These are phyloP conservation scores for Crenuchus spilurus DNA, from an alignment of 2,797 vertebrate species.

Conservation along the genomic window DNA sequence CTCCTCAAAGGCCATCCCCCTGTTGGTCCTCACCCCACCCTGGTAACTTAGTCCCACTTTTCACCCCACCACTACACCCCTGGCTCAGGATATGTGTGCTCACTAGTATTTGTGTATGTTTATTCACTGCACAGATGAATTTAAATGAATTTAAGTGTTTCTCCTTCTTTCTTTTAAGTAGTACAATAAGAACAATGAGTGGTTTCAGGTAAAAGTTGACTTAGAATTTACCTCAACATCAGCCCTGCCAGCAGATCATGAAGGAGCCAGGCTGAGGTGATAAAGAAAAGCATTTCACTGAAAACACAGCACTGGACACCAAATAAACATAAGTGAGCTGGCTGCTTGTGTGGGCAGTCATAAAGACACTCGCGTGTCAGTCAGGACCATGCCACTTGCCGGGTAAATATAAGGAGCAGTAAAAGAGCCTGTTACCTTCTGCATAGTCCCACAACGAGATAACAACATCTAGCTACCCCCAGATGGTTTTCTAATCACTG, in stretches of 20 bases:
- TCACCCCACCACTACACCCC: no score
- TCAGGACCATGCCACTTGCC: conserved; percentile 58
- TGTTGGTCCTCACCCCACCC: no score
- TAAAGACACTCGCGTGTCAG: conserved; percentile 65
- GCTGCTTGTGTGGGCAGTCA: conserved; percentile 66
- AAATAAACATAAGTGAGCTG: conserved; percentile 29
- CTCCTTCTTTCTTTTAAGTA: no score
- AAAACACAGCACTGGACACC: conserved; percentile 36
- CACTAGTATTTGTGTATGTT: no score
- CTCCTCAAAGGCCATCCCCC: no score
- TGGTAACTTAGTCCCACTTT: no score
- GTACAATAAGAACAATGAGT: no score
- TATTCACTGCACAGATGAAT: no score
- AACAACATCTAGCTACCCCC: conserved; percentile 39
- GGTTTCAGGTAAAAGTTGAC: no score
- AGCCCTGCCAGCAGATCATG: conserved; percentile 13
- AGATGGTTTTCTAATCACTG: conserved; percentile 67
- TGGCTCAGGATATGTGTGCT: no score
- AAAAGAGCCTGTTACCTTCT: conserved; percentile 56
- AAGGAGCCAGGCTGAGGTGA: conserved; percentile 30
- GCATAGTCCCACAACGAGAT: conserved; percentile 37
- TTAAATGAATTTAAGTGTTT: no score
- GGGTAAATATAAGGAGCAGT: conserved; percentile 55
- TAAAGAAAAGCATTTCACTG: conserved; percentile 49
- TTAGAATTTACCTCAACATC: no score